Evolutionary conservation across 2,888 invertebrate species (phyloP), one percentile per base, ranked within the genome.

Genomic region (Eristalis tenax): DNA sequence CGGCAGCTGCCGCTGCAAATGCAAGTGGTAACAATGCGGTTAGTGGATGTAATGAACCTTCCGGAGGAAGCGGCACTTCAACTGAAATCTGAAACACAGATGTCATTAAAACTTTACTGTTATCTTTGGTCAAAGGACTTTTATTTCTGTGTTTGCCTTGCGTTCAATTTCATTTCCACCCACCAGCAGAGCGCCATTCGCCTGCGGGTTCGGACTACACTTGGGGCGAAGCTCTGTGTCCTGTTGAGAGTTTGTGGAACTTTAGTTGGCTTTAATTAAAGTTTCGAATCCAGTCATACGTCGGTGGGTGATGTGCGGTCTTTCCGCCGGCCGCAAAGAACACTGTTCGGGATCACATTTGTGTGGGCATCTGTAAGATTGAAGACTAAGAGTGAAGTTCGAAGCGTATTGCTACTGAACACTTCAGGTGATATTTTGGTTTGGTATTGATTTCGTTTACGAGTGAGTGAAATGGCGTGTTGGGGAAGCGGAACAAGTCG

Each of bases 51-150:
- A 85, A 81, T 85, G 81, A 85, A 56, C 76, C 80, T 57, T 84
- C 65, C 70, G 70, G 10, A 75, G 75, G 35, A 50, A 50, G 18
- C 28, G 22, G 43, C 23, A 23, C 28, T 71, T 57, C 66, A 57
- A 81, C 57, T 76, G 70, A 71, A 85, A 85, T 85, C 76, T 81
- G 81, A 81, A 81, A 76, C 85, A 43, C 81, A 85, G 66, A 85
- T 82, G 77, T 73, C 82, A 85, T 82, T 82, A 82, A 85, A 81
- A 85, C 73, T 85, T 85, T 81, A 69, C 38, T 73, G 76, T 77
- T 76, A 76, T 85, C 71, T 81, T 64, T 73, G 63, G 76, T 35
- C 43, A 81, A 76, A 73, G 66, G 68, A 63, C 40, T 85, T 76
- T 77, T 68, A 80, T 85, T 77, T 77, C 56, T 26, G 13, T 61